A percentile compares a stretch with the other conserved stretches of the same genome.
Evolutionary conservation across 2,113 vertebrate genomes (phyloP).

Genomic region (Myiopsitta monachus): DNA sequence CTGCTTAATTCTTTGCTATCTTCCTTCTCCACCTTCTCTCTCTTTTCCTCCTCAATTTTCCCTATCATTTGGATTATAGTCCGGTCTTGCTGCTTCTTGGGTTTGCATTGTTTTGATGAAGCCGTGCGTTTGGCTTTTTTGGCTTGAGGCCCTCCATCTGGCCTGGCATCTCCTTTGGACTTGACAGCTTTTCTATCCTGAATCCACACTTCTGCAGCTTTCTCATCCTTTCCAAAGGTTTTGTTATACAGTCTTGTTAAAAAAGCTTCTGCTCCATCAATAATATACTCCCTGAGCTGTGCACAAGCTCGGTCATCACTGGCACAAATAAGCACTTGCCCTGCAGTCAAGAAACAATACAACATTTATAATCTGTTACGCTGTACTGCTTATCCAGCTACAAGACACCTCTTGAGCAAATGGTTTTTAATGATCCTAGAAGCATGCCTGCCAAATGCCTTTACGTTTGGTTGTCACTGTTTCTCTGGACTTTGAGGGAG

Average conservation of each 20-base stretch:
- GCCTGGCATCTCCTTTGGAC: constrained; percentile 37
- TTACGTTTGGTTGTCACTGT: neutral
- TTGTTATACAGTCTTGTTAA: constrained; percentile 85
- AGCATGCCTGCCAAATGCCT: neutral
- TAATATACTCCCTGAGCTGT: constrained; percentile 89
- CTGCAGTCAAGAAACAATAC: constrained; percentile 65
- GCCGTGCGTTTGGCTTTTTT: constrained; percentile 67
- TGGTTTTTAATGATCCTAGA: neutral
- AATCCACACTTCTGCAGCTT: constrained; percentile 62
- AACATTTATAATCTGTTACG: neutral
- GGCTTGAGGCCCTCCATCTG: constrained; percentile 58
- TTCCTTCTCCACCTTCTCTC: constrained; percentile 51
- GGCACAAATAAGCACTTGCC: constrained; percentile 92
- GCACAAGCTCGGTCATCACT: constrained; percentile 93
- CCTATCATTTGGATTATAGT: constrained; percentile 88
- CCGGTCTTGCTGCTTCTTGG: constrained; percentile 71
- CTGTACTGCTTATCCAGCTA: neutral
- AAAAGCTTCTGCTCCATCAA: constrained; percentile 80
- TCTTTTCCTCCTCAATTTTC: constrained; percentile 71
- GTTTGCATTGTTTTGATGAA: constrained; percentile 50
- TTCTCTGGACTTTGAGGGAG: neutral
- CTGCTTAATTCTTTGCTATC: neutral
- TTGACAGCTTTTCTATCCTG: constrained; percentile 59
- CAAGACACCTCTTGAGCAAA: neutral
- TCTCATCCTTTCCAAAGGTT: constrained; percentile 82